Evolutionary conservation across 2,888 invertebrate species (phyloP).

Genomic region (Ecdyonurus torrentis): DNA sequence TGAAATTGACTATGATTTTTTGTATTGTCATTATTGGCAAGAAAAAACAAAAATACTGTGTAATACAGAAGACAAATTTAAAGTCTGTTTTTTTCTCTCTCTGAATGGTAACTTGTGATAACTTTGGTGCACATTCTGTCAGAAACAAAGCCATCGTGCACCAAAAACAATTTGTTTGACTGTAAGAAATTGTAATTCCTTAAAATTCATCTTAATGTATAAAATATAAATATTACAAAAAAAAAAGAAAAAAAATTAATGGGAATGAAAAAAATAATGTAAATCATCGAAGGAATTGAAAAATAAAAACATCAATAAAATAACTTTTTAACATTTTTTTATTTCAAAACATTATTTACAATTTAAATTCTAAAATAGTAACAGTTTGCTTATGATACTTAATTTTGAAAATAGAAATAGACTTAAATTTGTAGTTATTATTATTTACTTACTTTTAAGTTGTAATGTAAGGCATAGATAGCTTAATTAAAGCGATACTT

Average conservation of each 20-base stretch:
- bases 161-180: background rate
- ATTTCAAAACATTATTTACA: too few species aligned
- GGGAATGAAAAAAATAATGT: too few species aligned
- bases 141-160: background rate
- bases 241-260: too few species aligned
- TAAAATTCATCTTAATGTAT: background rate
- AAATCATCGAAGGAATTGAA: background rate
- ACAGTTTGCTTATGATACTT: too few species aligned
- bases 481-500: too few species aligned
- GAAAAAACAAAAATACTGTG: background rate
- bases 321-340: too few species aligned
- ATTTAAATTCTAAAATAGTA: too few species aligned
- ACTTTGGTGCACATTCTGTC: background rate
- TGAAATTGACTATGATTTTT: background rate
- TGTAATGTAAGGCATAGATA: too few species aligned
- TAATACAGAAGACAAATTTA: background rate
- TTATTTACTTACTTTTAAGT: too few species aligned
- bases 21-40: too few species aligned
- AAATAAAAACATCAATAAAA: background rate
- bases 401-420: too few species aligned
- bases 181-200: background rate
- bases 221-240: background rate
- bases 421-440: too few species aligned
- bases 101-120: background rate
- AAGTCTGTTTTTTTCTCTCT: background rate